Conservation (phyloP, 2,797 vertebrate species). For the Tangara arthus region DNA sequence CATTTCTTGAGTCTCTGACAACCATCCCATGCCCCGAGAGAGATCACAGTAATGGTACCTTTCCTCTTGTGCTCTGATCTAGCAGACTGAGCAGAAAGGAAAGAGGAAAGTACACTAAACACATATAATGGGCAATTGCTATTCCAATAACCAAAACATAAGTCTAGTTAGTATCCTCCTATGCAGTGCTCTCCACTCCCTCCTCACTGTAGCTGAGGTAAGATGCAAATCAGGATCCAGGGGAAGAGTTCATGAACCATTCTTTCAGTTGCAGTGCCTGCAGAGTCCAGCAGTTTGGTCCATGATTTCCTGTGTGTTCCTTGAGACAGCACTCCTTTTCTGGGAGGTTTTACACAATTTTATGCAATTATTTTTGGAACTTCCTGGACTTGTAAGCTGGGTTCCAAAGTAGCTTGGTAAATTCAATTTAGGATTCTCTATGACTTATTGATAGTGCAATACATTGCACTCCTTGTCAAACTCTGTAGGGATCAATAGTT, state of each 20-base stretch:
- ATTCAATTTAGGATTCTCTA: neutral
- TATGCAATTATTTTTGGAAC: neutral
- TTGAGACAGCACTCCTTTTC: neutral
- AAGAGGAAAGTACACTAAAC: neutral
- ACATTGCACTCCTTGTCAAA: neutral
- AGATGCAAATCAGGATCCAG: neutral
- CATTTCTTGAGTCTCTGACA: neutral
- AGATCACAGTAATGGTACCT: neutral
- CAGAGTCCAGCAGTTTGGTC: neutral
- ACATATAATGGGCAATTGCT: neutral
- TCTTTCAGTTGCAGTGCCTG: neutral
- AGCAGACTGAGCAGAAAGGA: neutral
- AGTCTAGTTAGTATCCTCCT: neutral
- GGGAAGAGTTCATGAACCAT: neutral
- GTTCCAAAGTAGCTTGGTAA: neutral
- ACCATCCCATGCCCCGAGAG: neutral
- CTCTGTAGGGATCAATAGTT: neutral
- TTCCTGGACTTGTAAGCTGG: neutral
- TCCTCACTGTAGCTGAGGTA: neutral
- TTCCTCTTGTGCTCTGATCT: neutral
- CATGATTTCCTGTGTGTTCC: fast-evolving
- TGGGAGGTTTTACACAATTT: neutral
- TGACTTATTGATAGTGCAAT: neutral
- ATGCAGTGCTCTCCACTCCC: neutral
- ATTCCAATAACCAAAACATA: neutral